Evolutionary conservation across 2,888 invertebrate genomes (phyloP), one percentile per base, ranked within the genome.

Genomic region (Xiphydria camelus): DNA sequence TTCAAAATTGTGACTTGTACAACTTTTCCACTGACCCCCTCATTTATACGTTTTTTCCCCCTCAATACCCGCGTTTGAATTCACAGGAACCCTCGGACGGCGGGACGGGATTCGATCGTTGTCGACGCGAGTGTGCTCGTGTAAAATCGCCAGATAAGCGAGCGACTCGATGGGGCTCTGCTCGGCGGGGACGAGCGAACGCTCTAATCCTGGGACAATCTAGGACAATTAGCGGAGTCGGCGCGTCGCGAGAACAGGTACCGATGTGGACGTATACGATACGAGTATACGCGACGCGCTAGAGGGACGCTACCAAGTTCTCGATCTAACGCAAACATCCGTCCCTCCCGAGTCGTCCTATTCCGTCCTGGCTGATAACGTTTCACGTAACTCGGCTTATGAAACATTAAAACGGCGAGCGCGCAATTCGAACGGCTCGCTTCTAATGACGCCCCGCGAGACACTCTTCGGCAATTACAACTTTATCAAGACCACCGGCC

Each of bases 261-360:
- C n/a, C n/a, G n/a, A n/a, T n/a, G n/a, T n/a, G n/a, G n/a, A n/a
- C n/a, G 29, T 3, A 29, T 29, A 29, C 29, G 29, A 2, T 14
- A 14, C 29, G 29, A 12, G 29, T 29, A 12, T 29, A 12, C 12
- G 15, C 6, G 29, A 29, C 14, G 15, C n/a, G 29, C 12, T 12
- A 29, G 15, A 12, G 15, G 29, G 29, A 29, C 29, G 15, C n/a
- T 23, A 34, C 19, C 2, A 9, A 34, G 34, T 20, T 10, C 34
- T 34, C 34, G 34, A 34, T 34, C 34, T 34, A 34, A 34, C 14
- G 34, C 15, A 34, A 34, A 34, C 34, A 34, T 34, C 34, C 10
- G 34, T 15, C 29, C 34, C 15, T 10, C 19, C 14, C 18, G 34
- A 14, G 15, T 17, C 34, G 34, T 4, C 19, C n/a, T n/a, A 20